Percentiles rank a stretch among this genome's conserved stretches.
These are phyloP conservation scores for Micromys minutus DNA, from an alignment of 2,113 vertebrate species.

Conservation along the genomic window DNA sequence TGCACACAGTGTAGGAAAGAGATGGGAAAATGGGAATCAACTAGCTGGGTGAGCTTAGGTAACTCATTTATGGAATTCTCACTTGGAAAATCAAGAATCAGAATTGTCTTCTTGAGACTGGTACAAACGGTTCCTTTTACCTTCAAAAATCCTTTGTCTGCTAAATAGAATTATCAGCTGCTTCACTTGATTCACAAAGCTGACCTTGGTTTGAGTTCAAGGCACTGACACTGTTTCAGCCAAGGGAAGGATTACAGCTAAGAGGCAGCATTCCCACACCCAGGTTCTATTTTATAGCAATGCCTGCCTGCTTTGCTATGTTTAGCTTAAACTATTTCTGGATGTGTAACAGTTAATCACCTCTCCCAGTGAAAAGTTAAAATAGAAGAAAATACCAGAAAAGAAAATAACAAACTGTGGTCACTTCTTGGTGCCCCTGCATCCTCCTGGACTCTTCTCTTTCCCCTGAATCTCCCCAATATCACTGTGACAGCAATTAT, in stretches of 20 bases:
- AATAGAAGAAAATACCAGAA: not conserved
- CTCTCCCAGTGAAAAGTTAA: slow-evolving; percentile 55
- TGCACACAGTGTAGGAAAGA: not conserved
- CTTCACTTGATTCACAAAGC: not conserved
- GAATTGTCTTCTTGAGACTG: not conserved
- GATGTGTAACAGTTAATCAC: slow-evolving; percentile 60
- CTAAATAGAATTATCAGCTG: not conserved
- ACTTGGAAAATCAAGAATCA: not conserved
- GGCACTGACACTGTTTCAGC: slow-evolving; percentile 29
- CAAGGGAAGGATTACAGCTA: slow-evolving; percentile 53
- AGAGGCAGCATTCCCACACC: slow-evolving; percentile 55
- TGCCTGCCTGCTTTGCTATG: slow-evolving; percentile 55
- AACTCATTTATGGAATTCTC: not conserved
- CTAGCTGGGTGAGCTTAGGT: not conserved
- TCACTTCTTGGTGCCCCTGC: slow-evolving; percentile 45
- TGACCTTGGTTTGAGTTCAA: slow-evolving; percentile 55
- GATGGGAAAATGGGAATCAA: not conserved
- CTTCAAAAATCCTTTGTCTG: not conserved
- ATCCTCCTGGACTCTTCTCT: not conserved
- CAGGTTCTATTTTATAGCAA: slow-evolving; percentile 63
- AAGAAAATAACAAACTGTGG: not conserved
- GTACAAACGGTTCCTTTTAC: not conserved
- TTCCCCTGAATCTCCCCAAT: not conserved
- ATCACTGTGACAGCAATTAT: slow-evolving; percentile 7
- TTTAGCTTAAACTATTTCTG: slow-evolving; percentile 73